Base-by-base conservation (phyloP, 2,797 vertebrate genomes). In the Podarcis lilfordi region DNA sequence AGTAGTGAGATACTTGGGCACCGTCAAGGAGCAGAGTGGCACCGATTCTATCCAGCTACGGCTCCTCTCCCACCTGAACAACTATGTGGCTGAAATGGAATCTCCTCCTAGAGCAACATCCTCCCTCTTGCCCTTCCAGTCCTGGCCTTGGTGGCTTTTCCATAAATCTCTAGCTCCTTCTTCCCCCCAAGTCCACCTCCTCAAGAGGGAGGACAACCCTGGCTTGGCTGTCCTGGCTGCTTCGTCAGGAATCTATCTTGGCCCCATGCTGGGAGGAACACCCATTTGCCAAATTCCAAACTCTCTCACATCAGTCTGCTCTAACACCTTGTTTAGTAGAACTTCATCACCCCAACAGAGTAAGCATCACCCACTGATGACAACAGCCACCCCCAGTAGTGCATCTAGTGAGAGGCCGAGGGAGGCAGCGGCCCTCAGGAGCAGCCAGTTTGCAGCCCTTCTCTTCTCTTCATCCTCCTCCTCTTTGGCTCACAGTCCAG, bases 61-160 rank as follows among this genome's bases (percentile, higher is more conserved):
- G n/a, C 98, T 99, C 25, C 98, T 99, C 71, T 99, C 98, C 81
- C 98, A 99, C 94, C 98, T 99, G 72, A 98, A 98, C 90, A 98
- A 98, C 88, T 98, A 98, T 0, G 98, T 98, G 23, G 98, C 98
- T 0, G 98, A 99, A 95, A 97, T 98, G 91, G 98, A 99, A 93
- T 98, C 98, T 78, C 97, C 97, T 0, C 96, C 98, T 4, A 89
- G 3, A n/a, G 40, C 87, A 11, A 89, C 97, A 61, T 80, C 98
- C 0, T 95, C 98, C 3, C 86, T 97, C 75, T 92, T 98, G 93
- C 97, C 97, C 88, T 96, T 98, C 85, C 96, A 96, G 68, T 96
- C 96, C 0, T 99, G 98, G 98, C 97, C 98, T 0, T 98, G 98
- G 98, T 96, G 97, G 8, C 98, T 98, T 94, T 97, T 97, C 84